Percentiles rank a stretch among this genome's conserved stretches.
Evolutionary conservation across 2,113 vertebrate species (phyloP).

Genomic region (Pterocles orientalis): DNA sequence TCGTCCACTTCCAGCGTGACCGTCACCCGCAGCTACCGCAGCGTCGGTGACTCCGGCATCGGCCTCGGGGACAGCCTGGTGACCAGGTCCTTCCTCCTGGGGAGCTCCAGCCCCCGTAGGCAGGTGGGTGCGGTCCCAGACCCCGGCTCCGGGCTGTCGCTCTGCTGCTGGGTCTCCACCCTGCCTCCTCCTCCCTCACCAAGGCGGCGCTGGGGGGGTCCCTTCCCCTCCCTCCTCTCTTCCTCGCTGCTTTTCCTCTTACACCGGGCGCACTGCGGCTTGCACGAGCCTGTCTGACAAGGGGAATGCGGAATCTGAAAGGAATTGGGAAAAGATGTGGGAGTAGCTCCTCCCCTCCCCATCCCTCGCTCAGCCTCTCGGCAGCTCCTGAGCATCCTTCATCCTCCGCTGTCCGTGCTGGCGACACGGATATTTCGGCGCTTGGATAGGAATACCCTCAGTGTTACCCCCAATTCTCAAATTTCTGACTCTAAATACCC

Average conservation of each 20-base stretch:
- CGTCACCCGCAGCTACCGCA: constrained; percentile 80
- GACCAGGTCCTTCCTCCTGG: constrained; percentile 85
- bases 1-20: constrained; percentile 79
- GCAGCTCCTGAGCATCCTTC: background rate
- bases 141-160: too few relatives aligned
- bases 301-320: background rate
- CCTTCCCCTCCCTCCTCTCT: background rate
- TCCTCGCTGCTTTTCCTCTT: background rate
- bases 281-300: background rate
- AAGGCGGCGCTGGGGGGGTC: accelerated
- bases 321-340: background rate
- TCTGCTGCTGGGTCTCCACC: too few relatives aligned
- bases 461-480: background rate
- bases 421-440: background rate
- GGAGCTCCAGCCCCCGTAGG: constrained; percentile 75
- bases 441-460: too few relatives aligned
- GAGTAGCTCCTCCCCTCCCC: background rate
- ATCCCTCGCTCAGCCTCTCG: accelerated
- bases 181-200: too few relatives aligned
- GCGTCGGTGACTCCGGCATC: constrained; percentile 79
- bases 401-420: background rate
- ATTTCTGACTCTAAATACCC: background rate
- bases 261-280: accelerated
- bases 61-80: constrained; percentile 80
- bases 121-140: constrained; percentile 67